Evolutionary conservation across 2,888 invertebrate genomes (phyloP), one percentile per base, ranked within the genome.

Genomic region (Drosophila ezoana): DNA sequence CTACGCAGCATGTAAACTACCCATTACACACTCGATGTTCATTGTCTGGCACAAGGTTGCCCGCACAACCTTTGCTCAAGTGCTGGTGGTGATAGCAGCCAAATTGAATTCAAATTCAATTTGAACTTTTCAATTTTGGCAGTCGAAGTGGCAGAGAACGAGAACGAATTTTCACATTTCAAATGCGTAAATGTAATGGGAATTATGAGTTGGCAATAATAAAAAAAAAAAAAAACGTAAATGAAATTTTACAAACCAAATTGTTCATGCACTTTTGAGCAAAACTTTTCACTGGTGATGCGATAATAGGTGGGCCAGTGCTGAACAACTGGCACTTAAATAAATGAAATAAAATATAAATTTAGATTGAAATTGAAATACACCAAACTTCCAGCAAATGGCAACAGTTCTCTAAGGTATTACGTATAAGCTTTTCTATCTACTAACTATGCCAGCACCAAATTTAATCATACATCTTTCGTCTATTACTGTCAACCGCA

Each of bases 31-130:
- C 70, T 76, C 79, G 56, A 68, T 74, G 71, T 60, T 51, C 49
- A 65, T 75, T 72, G 76, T 76, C 79, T 72, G 84, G 79, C 28
- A 28, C 8, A 28, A 28, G 40, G 13, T 52, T 32, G 52, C 41
- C 80, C 81, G 74, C 69, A 58, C 71, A 67, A 49, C 47, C 62
- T 66, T 49, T 57, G 68, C 56, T 67, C 62, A 60, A 72, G 60
- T 53, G 35, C 65, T 48, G 57, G 33, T 53, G 41, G 72, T 69
- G 72, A 67, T 76, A 75, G 53, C 74, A 81, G 69, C 75, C 63
- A 91, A 91, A 91, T 91, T 91, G 91, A 91, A 91, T 91, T 91
- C 90, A 91, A 91, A 91, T 91, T 91, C 90, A 91, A 91, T 91
- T 91, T 91, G 90, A 90, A 90, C 85, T 90, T 90, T 91, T 90